These are phyloP conservation scores for Calosoma granatense DNA, from an alignment of 1,140 invertebrate species.

Conservation along the genomic window DNA sequence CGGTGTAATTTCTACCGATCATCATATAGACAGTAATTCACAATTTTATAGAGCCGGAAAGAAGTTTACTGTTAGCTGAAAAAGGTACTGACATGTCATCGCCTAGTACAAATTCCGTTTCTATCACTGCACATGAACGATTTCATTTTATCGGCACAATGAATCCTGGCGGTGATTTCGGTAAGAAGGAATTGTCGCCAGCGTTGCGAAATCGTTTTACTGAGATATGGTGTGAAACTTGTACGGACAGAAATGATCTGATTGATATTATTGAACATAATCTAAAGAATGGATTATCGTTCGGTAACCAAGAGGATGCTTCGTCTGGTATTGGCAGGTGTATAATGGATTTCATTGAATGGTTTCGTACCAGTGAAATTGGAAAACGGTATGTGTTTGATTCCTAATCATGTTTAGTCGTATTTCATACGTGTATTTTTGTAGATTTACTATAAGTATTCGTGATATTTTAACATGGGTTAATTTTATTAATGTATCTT, in stretches of 20 bases:
- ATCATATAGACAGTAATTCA: not conserved
- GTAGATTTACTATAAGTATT: slow-evolving; percentile 73
- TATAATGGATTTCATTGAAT: slow-evolving; percentile 72
- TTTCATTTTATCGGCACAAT: slow-evolving; percentile 97
- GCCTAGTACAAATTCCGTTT: slow-evolving; percentile 35
- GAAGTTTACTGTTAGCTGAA: slow-evolving; percentile 83
- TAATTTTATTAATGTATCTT: slow-evolving; percentile 72
- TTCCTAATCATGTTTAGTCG: slow-evolving; percentile 11
- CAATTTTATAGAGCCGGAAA: slow-evolving; percentile 67
- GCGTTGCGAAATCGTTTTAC: slow-evolving; percentile 96
- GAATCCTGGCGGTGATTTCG: slow-evolving; percentile 99
- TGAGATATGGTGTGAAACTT: slow-evolving; percentile 93
- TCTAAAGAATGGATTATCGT: slow-evolving; percentile 41
- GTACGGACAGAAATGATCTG: slow-evolving; percentile 58
- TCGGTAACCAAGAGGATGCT: slow-evolving; percentile 44
- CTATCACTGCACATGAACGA: slow-evolving; percentile 59
- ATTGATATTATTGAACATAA: slow-evolving; percentile 73
- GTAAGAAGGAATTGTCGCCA: slow-evolving; percentile 98
- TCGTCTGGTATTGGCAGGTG: slow-evolving; percentile 48
- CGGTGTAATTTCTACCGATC: slow-evolving; percentile 2
- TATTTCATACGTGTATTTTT: slow-evolving; percentile 17
- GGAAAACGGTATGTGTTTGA: slow-evolving; percentile 46
- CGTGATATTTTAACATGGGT: slow-evolving; percentile 91
- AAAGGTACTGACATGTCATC: slow-evolving; percentile 52
- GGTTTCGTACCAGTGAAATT: slow-evolving; percentile 62